These are phyloP conservation scores for Drosophila pectinifera DNA, from an alignment of 1,140 invertebrate genomes.

Conservation along the genomic window DNA sequence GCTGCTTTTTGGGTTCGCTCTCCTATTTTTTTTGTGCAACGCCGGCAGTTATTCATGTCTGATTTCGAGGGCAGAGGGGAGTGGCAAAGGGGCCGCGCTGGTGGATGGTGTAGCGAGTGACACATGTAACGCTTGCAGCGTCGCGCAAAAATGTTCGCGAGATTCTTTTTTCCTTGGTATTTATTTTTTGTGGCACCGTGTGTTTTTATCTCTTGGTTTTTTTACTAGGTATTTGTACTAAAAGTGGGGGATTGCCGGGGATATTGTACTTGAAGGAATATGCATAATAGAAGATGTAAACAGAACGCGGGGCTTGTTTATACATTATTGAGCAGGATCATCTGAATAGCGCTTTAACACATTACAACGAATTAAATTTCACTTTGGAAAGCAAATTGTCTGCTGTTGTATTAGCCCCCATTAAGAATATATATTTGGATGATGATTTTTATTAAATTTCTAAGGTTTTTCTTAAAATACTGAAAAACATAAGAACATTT, in stretches of 20 bases:
- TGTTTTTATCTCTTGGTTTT: conserved; percentile 22
- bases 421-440: too few relatives aligned
- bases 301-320: background rate
- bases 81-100: conserved; percentile 1
- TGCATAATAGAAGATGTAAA: background rate
- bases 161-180: conserved; percentile 27
- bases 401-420: too few relatives aligned
- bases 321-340: background rate
- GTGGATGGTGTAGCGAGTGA: conserved; percentile 22
- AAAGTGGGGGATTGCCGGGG: background rate
- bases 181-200: background rate
- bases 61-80: background rate
- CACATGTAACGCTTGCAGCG: conserved; percentile 60
- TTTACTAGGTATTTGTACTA: background rate
- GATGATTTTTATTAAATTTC: too few relatives aligned
- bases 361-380: too few relatives aligned
- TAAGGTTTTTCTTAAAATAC: too few relatives aligned
- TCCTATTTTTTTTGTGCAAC: conserved; percentile 15
- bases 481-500: too few relatives aligned
- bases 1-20: conserved; percentile 9
- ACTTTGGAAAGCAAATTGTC: too few relatives aligned
- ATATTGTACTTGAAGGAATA: conserved; percentile 1
- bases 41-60: conserved; percentile 24
- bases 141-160: conserved; percentile 41
- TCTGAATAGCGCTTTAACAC: background rate